Conservation (phyloP, 2,888 invertebrate genomes). For the Lomographa bimaculata region DNA sequence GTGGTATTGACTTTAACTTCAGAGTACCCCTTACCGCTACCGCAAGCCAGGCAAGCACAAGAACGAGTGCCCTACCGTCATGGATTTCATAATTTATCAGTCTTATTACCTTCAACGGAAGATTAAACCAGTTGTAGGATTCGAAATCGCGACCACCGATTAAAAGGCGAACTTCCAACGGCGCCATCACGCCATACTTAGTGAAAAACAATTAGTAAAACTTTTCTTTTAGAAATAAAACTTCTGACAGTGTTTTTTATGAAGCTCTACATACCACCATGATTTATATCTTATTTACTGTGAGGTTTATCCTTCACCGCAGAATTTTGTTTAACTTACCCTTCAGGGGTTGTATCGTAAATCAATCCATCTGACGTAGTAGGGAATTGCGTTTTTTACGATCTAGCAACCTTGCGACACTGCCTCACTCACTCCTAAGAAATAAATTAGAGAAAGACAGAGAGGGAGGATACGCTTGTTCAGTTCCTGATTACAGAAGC, state of each 20-base stretch:
- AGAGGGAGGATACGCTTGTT: constrained; percentile 9
- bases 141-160: no score
- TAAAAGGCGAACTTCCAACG: no score
- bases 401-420: constrained; percentile 25
- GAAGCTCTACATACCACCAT: constrained; percentile 8
- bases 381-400: constrained; percentile 63
- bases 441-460: constrained; percentile 17
- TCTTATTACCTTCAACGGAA: no score
- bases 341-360: constrained; percentile 59
- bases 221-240: background rate
- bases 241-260: constrained; percentile 13
- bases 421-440: constrained; percentile 7
- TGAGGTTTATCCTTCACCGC: constrained; percentile 25
- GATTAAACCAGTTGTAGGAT: no score
- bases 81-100: no score
- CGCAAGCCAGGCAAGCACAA: no score
- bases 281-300: constrained; percentile 24
- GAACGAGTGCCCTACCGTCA: no score
- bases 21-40: no score
- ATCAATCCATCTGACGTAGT: constrained; percentile 64
- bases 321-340: constrained; percentile 26
- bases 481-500: constrained; percentile 15
- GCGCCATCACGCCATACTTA: no score
- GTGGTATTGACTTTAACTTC: no score
- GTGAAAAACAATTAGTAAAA: no score